A percentile compares a stretch with the other conserved stretches of the same genome.
Evolutionary conservation across 2,113 vertebrate genomes (phyloP).

Genomic region (rat (Rattus norvegicus)): GRCr8 NC_086019.1:155328501-155329000

Average conservation of each 20-base stretch:
- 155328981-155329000: no score
- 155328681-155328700: background rate
- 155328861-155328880: background rate
- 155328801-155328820: background rate
- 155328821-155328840: background rate
- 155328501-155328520: slow-evolving; percentile 9
- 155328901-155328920: background rate
- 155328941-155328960: background rate
- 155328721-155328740: background rate
- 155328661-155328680: slow-evolving; percentile 29
- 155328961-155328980: no score
- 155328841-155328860: background rate
- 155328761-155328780: background rate
- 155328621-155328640: background rate
- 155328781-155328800: background rate
- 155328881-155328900: background rate
- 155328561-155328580: background rate
- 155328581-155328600: background rate
- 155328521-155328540: background rate
- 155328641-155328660: slow-evolving; percentile 6
- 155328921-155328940: background rate
- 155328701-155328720: slow-evolving; percentile 4
- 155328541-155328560: background rate
- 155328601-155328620: background rate
- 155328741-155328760: background rate